Evolutionary conservation across 2,113 vertebrate genomes (phyloP), one percentile per base, ranked within the genome.

Genomic region (Rhinolophus sinicus): DNA sequence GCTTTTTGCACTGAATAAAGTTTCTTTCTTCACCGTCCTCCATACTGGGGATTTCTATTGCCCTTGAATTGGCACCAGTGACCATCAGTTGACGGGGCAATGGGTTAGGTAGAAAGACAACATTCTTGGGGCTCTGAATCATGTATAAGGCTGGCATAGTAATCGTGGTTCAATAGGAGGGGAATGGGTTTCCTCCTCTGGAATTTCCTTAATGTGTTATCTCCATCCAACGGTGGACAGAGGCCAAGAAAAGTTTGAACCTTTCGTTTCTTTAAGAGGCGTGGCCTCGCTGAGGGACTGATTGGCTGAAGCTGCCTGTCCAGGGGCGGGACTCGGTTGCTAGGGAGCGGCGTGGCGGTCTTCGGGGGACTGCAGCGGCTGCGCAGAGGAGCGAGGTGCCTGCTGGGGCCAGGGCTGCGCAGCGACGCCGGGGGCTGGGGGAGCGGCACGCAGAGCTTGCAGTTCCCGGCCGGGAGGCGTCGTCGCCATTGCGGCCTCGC

Each of bases 201-300:
- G 12, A 77, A 56, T 30, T 28, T 93, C 50, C 40, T 28, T 6
- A 8, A 50, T 2, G 2, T 44, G 5, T 2, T 28, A 18, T n/a
- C 19, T 5, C 8, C 40, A 14, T 28, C 73, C 87, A 88, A 92
- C 70, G 77, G 77, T 94, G 22, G 33, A 15, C 95, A 11, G 82
- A 87, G 75, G 81, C 97, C 94, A 50, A 50, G 47, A 24, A 12
- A 15, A 8, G 21, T 38, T 38, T 3, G 35, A 67, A 28, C 6
- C 13, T 13, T 44, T n/a, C 60, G 56, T 14, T n/a, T 92, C 97
- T 96, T 97, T 97, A 97, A 96, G 86, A 73, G 94, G 93, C 54
- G 64, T 8, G 94, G 94, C 85, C 89, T 73, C 40, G 15, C 65
- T 52, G 18, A 22, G n/a, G 14, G 21, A 4, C 6, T 35, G 82